Percentiles rank a stretch among this genome's conserved stretches.
These are phyloP conservation scores for Bolborhynchus lineola DNA, from an alignment of 2,113 vertebrate genomes.

Conservation along the genomic window DNA sequence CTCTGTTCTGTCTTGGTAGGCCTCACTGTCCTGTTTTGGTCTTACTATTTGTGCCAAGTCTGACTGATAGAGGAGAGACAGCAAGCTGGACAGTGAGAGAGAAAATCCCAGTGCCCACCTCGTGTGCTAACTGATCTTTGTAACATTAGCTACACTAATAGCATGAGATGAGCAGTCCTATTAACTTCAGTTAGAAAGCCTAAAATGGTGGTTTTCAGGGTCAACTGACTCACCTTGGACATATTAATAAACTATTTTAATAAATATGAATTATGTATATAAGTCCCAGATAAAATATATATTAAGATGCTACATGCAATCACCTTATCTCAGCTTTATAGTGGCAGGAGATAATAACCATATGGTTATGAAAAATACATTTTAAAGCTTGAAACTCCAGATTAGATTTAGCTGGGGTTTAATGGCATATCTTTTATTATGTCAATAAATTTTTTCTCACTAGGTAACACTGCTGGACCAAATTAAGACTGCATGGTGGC, in stretches of 20 bases:
- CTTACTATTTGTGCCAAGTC: not conserved
- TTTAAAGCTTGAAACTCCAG: conserved; percentile 10
- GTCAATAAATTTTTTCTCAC: not conserved
- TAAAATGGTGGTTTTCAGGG: conserved; percentile 43
- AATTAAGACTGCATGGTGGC: not conserved
- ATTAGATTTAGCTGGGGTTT: conserved; percentile 13
- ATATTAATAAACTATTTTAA: conserved; percentile 63
- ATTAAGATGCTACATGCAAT: conserved; percentile 44
- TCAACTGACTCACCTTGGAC: conserved; percentile 56
- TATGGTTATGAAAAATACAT: conserved; percentile 45
- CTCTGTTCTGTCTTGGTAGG: not conserved
- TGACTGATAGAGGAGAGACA: not conserved
- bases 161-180: not conserved
- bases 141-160: not conserved
- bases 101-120: not conserved
- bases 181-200: conserved; percentile 20
- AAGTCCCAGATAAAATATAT: conserved; percentile 45
- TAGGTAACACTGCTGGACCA: not conserved
- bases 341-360: conserved; percentile 31
- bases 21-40: not conserved
- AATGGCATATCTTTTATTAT: conserved; percentile 42
- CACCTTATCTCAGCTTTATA: conserved; percentile 59
- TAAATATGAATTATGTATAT: conserved; percentile 59
- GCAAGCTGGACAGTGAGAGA: not conserved
- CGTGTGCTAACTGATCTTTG: not conserved